phyloP scores from a whole-genome alignment of 2,113 vertebrate genomes.

The Aphyosemion australe region DNA sequence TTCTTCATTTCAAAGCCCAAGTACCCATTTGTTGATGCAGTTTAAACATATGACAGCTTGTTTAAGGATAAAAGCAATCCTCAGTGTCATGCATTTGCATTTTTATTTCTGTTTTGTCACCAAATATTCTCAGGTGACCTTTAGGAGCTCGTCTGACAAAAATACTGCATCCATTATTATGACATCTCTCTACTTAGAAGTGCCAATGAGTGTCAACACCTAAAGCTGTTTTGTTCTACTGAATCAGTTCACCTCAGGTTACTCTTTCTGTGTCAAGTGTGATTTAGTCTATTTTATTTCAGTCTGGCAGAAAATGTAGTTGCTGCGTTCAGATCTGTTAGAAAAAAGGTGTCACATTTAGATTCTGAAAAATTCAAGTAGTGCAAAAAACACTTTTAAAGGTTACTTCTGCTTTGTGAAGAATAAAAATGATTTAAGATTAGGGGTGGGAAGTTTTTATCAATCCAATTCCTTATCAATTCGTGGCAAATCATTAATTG shows the following conservation, averaged over 20 bases:
- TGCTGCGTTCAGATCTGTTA: not conserved
- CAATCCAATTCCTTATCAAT: no score
- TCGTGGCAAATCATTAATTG: no score
- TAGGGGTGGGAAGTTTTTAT: no score
- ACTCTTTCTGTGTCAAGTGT: not conserved
- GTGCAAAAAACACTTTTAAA: not conserved
- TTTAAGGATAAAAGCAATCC: not conserved
- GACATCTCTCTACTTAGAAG: not conserved
- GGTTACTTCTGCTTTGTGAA: no score
- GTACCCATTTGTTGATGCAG: not conserved
- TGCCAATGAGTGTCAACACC: not conserved
- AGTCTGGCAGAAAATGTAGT: not conserved
- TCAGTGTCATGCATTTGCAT: not conserved
- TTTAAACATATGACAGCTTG: not conserved
- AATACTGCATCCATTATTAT: constrained; percentile 1
- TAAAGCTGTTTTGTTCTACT: not conserved
- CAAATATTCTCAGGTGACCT: not conserved
- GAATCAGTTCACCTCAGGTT: not conserved
- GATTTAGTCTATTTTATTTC: not conserved
- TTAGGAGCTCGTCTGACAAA: constrained; percentile 1
- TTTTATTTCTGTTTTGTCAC: constrained; percentile 14
- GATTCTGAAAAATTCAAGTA: not conserved
- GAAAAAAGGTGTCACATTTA: not conserved
- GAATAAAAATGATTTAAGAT: no score
- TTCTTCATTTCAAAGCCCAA: not conserved